phyloP scores from a whole-genome alignment of 1,140 invertebrate species.

The Drosophila varians region DNA sequence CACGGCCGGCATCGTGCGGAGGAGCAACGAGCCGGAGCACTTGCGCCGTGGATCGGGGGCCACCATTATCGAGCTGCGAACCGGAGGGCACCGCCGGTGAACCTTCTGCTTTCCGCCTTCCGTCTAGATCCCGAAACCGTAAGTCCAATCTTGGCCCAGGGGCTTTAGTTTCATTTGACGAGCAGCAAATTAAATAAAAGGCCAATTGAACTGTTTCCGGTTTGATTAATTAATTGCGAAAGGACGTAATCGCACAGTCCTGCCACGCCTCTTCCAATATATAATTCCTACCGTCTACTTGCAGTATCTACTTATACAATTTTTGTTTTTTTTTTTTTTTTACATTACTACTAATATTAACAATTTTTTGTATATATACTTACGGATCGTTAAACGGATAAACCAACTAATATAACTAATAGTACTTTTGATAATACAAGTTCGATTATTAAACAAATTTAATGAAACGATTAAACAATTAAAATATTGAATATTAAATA shows the following conservation, averaged over 20 bases:
- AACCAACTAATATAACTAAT: slow-evolving; percentile 54
- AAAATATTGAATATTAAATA: slow-evolving; percentile 58
- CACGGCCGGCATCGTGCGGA: slow-evolving; percentile 84
- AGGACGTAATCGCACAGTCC: too few relatives aligned
- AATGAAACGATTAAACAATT: too few relatives aligned
- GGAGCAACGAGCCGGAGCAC: slow-evolving; percentile 86
- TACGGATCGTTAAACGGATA: slow-evolving; percentile 25
- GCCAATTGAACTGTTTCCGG: slow-evolving; percentile 5
- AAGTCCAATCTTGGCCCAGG: slow-evolving; percentile 24
- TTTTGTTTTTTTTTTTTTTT: slow-evolving; percentile 50
- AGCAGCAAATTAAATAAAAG: slow-evolving; percentile 69
- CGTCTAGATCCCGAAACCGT: too few relatives aligned
- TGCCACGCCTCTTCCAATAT: slow-evolving; percentile 30
- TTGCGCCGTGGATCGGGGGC: slow-evolving; percentile 59
- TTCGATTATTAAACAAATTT: slow-evolving; percentile 68
- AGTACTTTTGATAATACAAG: slow-evolving; percentile 58
- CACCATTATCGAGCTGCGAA: slow-evolving; percentile 66
- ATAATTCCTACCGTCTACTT: slow-evolving; percentile 25
- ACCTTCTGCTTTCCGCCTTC: too few relatives aligned
- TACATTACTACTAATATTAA: slow-evolving; percentile 53
- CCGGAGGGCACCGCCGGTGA: slow-evolving; percentile 54
- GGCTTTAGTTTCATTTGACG: slow-evolving; percentile 83
- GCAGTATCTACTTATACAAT: slow-evolving; percentile 26
- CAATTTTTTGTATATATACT: slow-evolving; percentile 43
- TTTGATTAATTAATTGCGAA: too few relatives aligned